Percentiles rank a stretch among this genome's conserved stretches.
phyloP scores from a whole-genome alignment of 1,140 invertebrate species.

The Trachymyrmex septentrionalis region DNA sequence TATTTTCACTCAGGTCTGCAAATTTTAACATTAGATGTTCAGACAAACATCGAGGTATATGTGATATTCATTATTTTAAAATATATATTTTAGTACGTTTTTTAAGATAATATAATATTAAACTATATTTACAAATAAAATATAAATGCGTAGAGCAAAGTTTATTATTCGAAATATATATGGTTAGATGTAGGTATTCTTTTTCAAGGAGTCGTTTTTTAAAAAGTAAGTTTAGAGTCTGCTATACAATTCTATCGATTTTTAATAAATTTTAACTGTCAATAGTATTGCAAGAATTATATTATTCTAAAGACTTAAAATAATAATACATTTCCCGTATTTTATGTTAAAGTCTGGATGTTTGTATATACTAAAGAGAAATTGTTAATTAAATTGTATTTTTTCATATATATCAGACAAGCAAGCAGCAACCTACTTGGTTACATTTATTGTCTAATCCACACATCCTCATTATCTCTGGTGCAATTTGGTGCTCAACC shows the following conservation, averaged over 20 bases:
- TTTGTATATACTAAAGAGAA: not conserved
- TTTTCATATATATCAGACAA: conserved; percentile 10
- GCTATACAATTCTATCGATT: not conserved
- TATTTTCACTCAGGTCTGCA: conserved; percentile 75
- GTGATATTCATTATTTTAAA: not conserved
- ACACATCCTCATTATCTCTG: conserved; percentile 88
- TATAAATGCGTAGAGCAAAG: not conserved
- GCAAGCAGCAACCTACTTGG: conserved; percentile 85
- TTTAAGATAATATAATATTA: not conserved
- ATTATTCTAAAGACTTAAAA: conserved; percentile 1
- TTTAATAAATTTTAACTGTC: not conserved
- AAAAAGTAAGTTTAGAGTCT: not conserved
- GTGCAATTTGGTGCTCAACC: conserved; percentile 92
- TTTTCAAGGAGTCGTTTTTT: not conserved
- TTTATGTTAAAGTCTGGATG: not conserved
- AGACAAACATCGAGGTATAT: conserved; percentile 58
- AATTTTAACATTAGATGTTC: conserved; percentile 69
- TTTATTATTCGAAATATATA: not conserved
- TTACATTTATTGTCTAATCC: conserved; percentile 87
- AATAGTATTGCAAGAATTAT: conserved; percentile 1
- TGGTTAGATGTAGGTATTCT: not conserved
- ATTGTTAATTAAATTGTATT: not conserved
- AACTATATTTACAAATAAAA: not conserved
- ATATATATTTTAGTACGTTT: not conserved
- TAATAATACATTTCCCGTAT: not conserved